Percentiles rank a stretch among this genome's conserved stretches.
Evolutionary conservation across 2,797 vertebrate genomes (phyloP).

Genomic region (Propithecus deckenii): DNA sequence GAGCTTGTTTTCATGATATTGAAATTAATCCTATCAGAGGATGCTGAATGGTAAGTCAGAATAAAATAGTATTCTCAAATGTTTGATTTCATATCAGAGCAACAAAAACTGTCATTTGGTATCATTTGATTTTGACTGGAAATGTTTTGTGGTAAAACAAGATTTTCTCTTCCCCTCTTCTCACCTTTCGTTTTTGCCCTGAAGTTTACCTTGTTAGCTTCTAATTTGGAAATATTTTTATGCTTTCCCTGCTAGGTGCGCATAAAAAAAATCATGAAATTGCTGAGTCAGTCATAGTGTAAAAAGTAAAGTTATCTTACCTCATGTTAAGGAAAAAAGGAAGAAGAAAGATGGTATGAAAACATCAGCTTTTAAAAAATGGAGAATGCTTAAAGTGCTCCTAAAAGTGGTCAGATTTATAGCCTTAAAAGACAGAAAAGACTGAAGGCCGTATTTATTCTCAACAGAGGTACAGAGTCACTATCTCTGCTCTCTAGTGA

Average conservation of each 20-base stretch:
- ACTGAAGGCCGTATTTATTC: not conserved
- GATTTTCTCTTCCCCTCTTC: not conserved
- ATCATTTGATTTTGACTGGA: not conserved
- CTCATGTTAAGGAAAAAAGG: not conserved
- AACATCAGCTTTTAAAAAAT: not conserved
- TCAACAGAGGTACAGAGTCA: not conserved
- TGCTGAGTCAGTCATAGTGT: not conserved
- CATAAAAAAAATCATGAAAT: not conserved
- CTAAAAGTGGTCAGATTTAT: slow-evolving; percentile 4
- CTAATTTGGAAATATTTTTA: slow-evolving; percentile 29
- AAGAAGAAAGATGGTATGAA: not conserved
- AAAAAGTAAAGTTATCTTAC: not conserved
- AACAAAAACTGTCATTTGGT: not conserved
- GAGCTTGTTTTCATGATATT: not conserved
- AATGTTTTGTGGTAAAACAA: not conserved
- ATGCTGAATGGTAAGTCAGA: not conserved
- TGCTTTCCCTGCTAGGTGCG: not conserved
- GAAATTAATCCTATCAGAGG: not conserved
- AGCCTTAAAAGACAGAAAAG: not conserved
- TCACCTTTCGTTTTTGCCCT: not conserved
- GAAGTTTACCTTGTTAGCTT: not conserved
- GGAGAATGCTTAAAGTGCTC: not conserved
- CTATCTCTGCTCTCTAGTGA: not conserved
- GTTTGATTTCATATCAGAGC: not conserved
- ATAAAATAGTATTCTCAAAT: not conserved